phyloP scores from a whole-genome alignment of 1,140 invertebrate genomes.

The Vanessa atalanta region DNA sequence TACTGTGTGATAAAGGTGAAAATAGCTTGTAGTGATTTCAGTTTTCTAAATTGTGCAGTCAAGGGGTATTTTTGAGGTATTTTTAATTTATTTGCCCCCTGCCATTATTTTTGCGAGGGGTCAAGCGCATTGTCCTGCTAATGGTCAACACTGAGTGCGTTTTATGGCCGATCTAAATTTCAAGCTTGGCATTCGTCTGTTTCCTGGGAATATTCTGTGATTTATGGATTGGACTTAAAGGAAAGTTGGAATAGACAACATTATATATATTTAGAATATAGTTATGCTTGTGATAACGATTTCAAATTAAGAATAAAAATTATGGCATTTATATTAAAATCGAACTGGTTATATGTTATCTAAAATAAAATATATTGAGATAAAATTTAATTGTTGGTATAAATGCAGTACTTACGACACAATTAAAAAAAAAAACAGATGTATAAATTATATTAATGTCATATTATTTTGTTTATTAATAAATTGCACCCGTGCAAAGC shows the following conservation, averaged over 20 bases:
- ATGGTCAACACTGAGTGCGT: conserved; percentile 56
- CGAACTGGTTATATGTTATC: too few relatives aligned
- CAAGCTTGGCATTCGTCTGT: conserved; percentile 33
- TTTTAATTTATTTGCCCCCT: conserved; percentile 78
- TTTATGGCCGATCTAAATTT: conserved; percentile 66
- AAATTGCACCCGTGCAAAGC: too few relatives aligned
- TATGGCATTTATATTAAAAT: too few relatives aligned
- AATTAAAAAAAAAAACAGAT: too few relatives aligned
- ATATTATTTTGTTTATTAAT: too few relatives aligned
- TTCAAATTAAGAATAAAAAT: too few relatives aligned
- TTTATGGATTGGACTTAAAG: conserved; percentile 21
- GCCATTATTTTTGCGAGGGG: conserved; percentile 74
- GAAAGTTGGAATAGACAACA: not conserved
- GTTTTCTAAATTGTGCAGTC: conserved; percentile 44
- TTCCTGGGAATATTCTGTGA: conserved; percentile 24
- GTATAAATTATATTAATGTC: too few relatives aligned
- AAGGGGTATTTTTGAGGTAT: conserved; percentile 76
- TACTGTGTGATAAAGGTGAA: not conserved
- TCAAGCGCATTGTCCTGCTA: conserved; percentile 65
- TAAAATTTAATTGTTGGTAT: too few relatives aligned
- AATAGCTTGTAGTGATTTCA: not conserved
- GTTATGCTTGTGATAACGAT: too few relatives aligned
- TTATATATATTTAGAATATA: not conserved
- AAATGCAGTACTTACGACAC: too few relatives aligned
- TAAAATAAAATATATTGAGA: too few relatives aligned